These are phyloP conservation scores for Amphipoea oculea DNA, from an alignment of 2,888 invertebrate species.

Conservation along the genomic window DNA sequence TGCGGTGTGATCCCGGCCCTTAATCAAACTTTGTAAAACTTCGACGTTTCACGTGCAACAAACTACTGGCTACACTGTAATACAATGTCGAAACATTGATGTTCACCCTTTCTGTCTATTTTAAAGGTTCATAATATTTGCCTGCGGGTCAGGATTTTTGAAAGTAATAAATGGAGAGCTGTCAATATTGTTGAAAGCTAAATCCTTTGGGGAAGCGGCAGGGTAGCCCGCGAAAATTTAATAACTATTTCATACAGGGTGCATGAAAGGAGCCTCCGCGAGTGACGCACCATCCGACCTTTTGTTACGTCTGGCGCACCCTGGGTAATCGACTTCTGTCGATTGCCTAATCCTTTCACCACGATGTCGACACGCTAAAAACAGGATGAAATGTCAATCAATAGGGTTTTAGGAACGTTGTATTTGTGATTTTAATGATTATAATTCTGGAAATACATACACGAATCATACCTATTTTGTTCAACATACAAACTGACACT, in stretches of 20 bases:
- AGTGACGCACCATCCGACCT: no score
- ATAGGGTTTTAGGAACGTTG: not conserved
- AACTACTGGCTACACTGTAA: not conserved
- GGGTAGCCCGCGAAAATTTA: not conserved
- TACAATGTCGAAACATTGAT: not conserved
- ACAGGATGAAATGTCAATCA: not conserved
- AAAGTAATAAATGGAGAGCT: not conserved
- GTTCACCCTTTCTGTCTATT: not conserved
- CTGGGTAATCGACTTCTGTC: no score
- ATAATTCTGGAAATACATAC: not conserved
- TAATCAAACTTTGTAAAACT: not conserved
- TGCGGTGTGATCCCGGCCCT: not conserved
- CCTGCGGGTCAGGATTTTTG: not conserved
- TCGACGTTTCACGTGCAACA: not conserved
- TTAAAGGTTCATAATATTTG: not conserved
- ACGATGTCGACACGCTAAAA: no score
- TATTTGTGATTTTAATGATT: not conserved
- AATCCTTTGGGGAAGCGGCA: not conserved
- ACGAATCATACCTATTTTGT: not conserved
- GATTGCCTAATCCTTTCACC: no score
- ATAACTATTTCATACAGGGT: not conserved
- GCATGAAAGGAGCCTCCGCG: no score
- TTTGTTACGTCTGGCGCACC: no score
- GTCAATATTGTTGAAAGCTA: not conserved
- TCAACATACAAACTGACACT: not conserved